phyloP scores from a whole-genome alignment of 2,888 invertebrate species.

The Microctonus aethiopoides region DNA sequence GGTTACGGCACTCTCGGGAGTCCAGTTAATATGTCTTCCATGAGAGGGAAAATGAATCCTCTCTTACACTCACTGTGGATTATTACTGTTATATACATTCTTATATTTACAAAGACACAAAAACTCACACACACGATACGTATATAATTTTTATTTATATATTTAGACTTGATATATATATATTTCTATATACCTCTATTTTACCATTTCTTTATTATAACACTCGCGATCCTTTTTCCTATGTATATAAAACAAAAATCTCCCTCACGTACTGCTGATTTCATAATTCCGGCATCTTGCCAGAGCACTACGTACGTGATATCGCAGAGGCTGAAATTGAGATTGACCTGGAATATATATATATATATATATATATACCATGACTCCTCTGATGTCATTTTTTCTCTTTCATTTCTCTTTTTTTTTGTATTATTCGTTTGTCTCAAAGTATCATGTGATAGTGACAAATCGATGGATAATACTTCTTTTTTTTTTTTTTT shows the following conservation, averaged over 20 bases:
- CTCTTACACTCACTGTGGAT: constrained; percentile 1
- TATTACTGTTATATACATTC: neutral
- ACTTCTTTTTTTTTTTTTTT: no score
- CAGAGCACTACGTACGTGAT: constrained; percentile 54
- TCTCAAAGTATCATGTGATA: neutral
- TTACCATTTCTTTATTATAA: constrained; percentile 14
- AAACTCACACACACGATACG: neutral
- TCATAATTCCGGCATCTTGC: constrained; percentile 63
- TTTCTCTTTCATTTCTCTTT: neutral
- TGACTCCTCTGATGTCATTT: constrained; percentile 34
- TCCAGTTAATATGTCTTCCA: constrained; percentile 55
- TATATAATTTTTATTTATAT: neutral
- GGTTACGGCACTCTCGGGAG: constrained; percentile 56
- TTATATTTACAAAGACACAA: neutral
- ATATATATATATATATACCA: constrained; percentile 47
- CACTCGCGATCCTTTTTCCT: constrained; percentile 12
- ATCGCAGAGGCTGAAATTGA: constrained; percentile 52
- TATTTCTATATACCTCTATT: neutral
- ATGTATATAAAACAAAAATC: constrained; percentile 38
- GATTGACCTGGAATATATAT: constrained; percentile 54
- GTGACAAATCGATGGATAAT: neutral
- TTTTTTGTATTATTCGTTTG: no score
- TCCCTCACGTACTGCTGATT: constrained; percentile 62
- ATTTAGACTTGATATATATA: neutral
- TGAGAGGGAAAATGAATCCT: neutral